Evolutionary conservation across 2,113 vertebrate species (phyloP), one percentile per base, ranked within the genome.

Genomic region (Andinoacara biseriatus): DNA sequence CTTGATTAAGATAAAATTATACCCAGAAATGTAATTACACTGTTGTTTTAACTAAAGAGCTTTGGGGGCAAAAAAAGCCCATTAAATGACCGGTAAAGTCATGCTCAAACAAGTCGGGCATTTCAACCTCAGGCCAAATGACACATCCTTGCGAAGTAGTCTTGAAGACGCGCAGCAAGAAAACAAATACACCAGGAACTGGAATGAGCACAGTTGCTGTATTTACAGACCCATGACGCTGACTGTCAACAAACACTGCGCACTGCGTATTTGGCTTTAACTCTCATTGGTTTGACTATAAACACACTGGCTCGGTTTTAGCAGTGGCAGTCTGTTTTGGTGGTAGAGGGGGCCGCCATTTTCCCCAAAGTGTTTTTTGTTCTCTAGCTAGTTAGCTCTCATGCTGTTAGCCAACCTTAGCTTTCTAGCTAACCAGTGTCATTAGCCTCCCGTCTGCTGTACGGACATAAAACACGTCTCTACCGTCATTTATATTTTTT

Each of bases 331-430:
- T 86, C 8, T 15, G 18, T 83, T 85, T 67, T 76, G 9, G 49
- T 56, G 75, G 84, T 24, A 59, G 17, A 80, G 9, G 31, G 35
- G 58, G 67, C 84, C 81, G 88, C 87, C 81, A 89, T 91, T 81
- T 89, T 80, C 76, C 63, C 76, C 63, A 24, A 76, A 72, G 20
- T 86, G 80, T 90, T 86, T 85, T 90, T 84, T 35, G n/a, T 67
- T 88, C 20, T 89, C 22, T 24, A 67, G 82, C 74, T 78, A 31
- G 54, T 82, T 87, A 82, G 83, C 81, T 57, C 10, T 18, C 31
- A 49, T 60, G 49, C 67, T 58, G 54, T 54, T 69, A 86, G 58
- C 60, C 31, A 46, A 10, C 15, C 15, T 7, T 40, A 24, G 63
- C 31, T 33, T 40, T 52, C 4, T 33, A 46, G 65, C 22, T 81